phyloP scores from a whole-genome alignment of 2,888 invertebrate species.

The Pyrrhosoma nymphula region DNA sequence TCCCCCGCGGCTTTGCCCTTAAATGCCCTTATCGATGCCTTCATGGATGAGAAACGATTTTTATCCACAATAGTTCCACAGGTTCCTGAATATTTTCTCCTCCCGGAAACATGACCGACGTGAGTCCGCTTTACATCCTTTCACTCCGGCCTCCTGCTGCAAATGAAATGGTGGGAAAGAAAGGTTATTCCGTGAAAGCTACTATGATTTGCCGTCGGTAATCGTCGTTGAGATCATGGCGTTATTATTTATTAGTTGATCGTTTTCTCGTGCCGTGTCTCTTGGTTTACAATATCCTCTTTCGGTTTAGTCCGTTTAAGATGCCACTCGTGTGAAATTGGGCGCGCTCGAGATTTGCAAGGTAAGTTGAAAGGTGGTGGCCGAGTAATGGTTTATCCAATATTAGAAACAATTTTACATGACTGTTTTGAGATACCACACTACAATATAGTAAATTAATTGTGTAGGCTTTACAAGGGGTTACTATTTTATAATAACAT shows the following conservation, averaged over 20 bases:
- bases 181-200: slow-evolving; percentile 14
- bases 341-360: not conserved
- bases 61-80: not conserved
- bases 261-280: not conserved
- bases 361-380: not conserved
- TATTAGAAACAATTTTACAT: not conserved
- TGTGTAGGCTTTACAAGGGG: no score
- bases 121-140: not conserved
- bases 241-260: not conserved
- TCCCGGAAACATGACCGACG: not conserved
- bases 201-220: not conserved
- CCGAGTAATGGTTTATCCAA: not conserved
- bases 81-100: not conserved
- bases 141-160: not conserved
- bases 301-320: not conserved
- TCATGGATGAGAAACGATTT: not conserved
- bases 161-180: not conserved
- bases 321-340: not conserved
- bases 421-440: no score
- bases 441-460: no score
- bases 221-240: not conserved
- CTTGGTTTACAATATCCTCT: not conserved
- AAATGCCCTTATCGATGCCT: slow-evolving; percentile 7
- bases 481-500: no score
- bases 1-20: not conserved